Evolutionary conservation across 2,797 vertebrate genomes (phyloP).

Genomic region (Helostoma temminkii): DNA sequence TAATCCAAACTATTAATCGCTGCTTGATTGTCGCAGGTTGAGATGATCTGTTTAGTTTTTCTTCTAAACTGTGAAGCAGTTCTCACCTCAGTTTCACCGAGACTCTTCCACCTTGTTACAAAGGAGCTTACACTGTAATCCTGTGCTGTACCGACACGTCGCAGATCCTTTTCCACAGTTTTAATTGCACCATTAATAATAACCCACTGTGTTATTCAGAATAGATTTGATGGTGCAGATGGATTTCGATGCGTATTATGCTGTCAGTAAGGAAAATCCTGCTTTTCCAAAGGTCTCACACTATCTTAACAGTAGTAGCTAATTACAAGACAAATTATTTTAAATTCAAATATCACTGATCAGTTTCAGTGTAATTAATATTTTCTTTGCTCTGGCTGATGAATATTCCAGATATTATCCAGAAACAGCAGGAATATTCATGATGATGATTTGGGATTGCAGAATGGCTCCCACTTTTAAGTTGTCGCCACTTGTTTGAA

Average conservation of each 20-base stretch:
- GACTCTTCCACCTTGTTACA: conserved; percentile 57
- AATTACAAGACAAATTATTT: not conserved
- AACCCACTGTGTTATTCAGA: not conserved
- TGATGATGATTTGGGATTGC: conserved; percentile 4
- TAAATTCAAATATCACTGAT: not conserved
- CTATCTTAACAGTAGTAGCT: not conserved
- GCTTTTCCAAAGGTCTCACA: not conserved
- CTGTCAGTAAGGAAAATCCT: not conserved
- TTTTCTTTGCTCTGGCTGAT: not conserved
- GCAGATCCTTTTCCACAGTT: conserved; percentile 48
- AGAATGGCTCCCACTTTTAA: not conserved
- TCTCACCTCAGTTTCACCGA: conserved; percentile 58
- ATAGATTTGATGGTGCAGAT: not conserved
- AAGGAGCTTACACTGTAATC: conserved; percentile 74
- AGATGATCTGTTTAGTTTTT: conserved; percentile 7
- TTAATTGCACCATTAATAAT: conserved; percentile 1
- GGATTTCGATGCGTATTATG: conserved; percentile 9
- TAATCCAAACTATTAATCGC: conserved; percentile 17
- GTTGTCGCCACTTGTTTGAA: conserved; percentile 69
- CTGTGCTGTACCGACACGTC: conserved; percentile 60
- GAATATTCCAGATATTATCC: not conserved
- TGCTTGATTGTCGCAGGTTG: not conserved
- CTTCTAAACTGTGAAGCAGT: conserved; percentile 40
- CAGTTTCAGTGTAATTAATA: not conserved
- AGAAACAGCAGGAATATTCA: not conserved